phyloP scores from a whole-genome alignment of 2,113 vertebrate species.

The Brachyistius frenatus region DNA sequence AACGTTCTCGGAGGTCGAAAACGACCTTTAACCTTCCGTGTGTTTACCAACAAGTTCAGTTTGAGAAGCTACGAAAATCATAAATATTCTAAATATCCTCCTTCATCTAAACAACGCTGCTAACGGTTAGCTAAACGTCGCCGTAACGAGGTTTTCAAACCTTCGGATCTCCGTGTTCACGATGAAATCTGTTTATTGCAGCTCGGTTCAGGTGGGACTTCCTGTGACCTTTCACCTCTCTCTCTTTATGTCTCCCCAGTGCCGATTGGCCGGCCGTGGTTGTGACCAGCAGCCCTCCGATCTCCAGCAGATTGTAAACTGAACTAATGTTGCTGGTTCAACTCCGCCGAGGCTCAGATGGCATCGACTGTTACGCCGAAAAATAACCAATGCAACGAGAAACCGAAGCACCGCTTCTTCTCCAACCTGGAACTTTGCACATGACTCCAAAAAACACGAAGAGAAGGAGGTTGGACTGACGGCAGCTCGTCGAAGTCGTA shows the following conservation, averaged over 20 bases:
- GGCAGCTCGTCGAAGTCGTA: no score
- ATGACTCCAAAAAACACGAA: conserved; percentile 44
- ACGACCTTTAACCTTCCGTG: no score
- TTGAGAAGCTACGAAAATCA: no score
- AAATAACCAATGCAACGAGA: conserved; percentile 85
- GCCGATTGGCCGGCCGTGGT: background rate
- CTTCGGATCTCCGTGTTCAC: no score
- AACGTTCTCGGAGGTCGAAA: no score
- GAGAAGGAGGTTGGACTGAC: no score
- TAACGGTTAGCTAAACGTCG: no score
- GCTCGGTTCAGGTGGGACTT: background rate
- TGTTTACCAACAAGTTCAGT: no score
- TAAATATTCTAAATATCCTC: no score
- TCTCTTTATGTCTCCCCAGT: conserved; percentile 5
- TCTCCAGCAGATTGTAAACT: conserved; percentile 56
- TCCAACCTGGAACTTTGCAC: conserved; percentile 68
- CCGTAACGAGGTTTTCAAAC: no score
- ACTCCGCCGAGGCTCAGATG: conserved; percentile 85
- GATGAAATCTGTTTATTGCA: background rate
- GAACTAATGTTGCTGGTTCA: conserved; percentile 87
- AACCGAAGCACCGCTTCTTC: conserved; percentile 61
- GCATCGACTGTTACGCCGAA: conserved; percentile 93
- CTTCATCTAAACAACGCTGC: no score
- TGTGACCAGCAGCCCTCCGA: background rate
- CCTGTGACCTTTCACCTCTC: background rate